These are phyloP conservation scores for Rhea pennata DNA, from an alignment of 2,113 vertebrate species.

Conservation along the genomic window DNA sequence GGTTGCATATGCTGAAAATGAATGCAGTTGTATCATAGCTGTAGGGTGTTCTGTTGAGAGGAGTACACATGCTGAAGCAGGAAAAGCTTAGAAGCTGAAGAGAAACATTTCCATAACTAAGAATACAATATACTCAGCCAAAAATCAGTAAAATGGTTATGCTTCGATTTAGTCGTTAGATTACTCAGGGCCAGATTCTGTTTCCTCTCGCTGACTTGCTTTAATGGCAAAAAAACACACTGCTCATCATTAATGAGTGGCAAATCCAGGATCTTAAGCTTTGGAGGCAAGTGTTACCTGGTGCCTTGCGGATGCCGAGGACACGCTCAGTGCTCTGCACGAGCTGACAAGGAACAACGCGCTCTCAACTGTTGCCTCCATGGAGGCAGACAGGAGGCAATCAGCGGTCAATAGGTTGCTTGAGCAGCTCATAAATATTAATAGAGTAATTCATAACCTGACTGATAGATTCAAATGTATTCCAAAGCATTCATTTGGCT, in stretches of 20 bases:
- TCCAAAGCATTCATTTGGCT: background rate
- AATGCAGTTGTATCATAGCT: fast-evolving
- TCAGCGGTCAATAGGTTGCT: fast-evolving
- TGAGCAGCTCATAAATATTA: background rate
- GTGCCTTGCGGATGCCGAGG: background rate
- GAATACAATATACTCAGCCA: fast-evolving
- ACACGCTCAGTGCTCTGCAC: background rate
- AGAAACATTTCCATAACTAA: background rate
- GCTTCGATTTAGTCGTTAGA: fast-evolving
- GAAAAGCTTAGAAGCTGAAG: fast-evolving
- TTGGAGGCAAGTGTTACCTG: fast-evolving
- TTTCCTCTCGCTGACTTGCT: fast-evolving
- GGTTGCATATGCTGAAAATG: fast-evolving
- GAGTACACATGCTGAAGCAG: fast-evolving
- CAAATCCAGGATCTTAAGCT: fast-evolving
- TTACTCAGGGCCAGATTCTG: background rate
- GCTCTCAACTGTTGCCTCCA: background rate
- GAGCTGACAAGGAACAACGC: background rate
- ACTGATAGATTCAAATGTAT: fast-evolving
- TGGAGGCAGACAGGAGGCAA: fast-evolving
- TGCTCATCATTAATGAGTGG: fast-evolving
- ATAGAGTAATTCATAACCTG: background rate
- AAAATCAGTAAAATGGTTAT: fast-evolving
- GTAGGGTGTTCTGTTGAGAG: background rate
- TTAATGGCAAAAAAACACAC: fast-evolving